phyloP scores from a whole-genome alignment of 1,140 invertebrate genomes.

The Drosophila ficusphila region DNA sequence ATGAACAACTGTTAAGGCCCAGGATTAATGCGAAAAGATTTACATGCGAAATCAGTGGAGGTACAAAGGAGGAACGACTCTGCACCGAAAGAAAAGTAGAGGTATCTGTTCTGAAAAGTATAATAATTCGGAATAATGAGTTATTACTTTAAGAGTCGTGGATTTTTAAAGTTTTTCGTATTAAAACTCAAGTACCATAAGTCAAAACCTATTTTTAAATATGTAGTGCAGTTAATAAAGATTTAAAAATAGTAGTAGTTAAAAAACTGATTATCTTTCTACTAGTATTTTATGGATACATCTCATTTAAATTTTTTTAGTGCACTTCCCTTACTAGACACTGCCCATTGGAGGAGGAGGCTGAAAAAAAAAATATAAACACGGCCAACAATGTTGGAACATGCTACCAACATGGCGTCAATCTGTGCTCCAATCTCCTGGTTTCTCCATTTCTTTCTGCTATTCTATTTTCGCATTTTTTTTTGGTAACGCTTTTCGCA shows the following conservation, averaged over 20 bases:
- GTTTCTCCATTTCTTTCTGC: conserved; percentile 11
- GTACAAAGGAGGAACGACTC: background rate
- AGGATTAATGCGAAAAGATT: conserved; percentile 71
- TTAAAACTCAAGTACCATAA: too few species aligned
- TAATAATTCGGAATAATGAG: too few species aligned
- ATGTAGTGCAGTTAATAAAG: too few species aligned
- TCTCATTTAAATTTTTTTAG: background rate
- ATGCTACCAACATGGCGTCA: conserved; percentile 48
- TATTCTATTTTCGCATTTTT: conserved; percentile 4
- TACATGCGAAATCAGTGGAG: conserved; percentile 64
- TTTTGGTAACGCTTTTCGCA: background rate
- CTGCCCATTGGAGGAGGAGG: conserved; percentile 1
- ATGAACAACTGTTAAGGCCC: conserved; percentile 49
- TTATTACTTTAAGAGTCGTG: too few species aligned
- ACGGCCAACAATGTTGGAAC: conserved; percentile 31
- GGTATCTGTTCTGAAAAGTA: too few species aligned
- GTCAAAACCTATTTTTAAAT: too few species aligned
- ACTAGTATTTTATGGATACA: too few species aligned
- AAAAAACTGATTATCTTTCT: too few species aligned
- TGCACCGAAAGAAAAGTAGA: background rate
- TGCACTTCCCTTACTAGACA: conserved; percentile 2
- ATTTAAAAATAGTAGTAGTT: too few species aligned
- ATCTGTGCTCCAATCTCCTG: conserved; percentile 16
- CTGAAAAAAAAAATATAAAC: conserved; percentile 20
- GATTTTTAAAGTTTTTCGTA: too few species aligned